Evolutionary conservation across 2,888 invertebrate species (phyloP).

Genomic region (Nephrotoma appendiculata): DNA sequence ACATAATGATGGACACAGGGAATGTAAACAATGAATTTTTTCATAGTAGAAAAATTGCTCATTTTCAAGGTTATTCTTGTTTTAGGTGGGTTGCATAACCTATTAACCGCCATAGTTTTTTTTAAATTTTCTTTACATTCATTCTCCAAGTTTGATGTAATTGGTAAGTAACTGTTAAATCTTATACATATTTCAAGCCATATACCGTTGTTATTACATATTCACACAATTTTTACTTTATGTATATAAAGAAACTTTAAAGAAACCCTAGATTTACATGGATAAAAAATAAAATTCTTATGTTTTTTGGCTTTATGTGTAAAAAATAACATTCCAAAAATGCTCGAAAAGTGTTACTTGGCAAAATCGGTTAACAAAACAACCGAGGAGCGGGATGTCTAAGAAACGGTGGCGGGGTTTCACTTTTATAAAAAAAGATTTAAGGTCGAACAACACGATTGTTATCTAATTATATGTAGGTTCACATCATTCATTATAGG

Average conservation of each 20-base stretch:
- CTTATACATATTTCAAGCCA: not conserved
- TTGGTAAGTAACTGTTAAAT: not conserved
- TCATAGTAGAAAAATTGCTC: not conserved
- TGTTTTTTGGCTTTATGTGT: no score
- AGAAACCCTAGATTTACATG: no score
- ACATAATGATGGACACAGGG: not conserved
- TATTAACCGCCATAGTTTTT: not conserved
- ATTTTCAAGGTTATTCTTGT: not conserved
- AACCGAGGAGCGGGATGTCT: no score
- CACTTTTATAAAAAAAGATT: no score
- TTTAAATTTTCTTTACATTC: not conserved
- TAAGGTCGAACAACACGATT: no score
- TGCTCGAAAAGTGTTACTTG: no score
- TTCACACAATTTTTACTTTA: not conserved
- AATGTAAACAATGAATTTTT: not conserved
- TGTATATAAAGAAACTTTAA: not conserved
- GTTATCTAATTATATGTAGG: no score
- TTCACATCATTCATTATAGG: no score
- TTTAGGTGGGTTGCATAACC: not conserved
- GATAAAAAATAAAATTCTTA: no score
- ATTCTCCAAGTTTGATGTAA: not conserved
- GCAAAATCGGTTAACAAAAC: no score
- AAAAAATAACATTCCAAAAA: no score
- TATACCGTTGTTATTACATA: not conserved
- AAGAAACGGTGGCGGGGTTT: no score